phyloP scores from a whole-genome alignment of 2,888 invertebrate genomes.

The Cephus rjabovi region DNA sequence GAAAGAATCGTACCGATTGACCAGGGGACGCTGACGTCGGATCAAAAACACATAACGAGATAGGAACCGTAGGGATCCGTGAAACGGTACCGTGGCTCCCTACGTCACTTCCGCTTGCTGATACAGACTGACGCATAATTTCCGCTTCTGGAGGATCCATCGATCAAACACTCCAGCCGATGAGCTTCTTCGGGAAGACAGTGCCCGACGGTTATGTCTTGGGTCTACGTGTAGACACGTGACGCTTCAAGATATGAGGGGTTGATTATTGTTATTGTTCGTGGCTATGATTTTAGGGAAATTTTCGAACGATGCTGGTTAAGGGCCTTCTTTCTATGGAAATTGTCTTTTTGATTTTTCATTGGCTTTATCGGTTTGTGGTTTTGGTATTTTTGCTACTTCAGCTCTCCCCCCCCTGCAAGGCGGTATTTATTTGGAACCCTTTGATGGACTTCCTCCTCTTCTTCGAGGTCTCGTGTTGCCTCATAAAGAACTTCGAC shows the following conservation, averaged over 20 bases:
- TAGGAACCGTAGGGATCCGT: not conserved
- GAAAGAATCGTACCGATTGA: not conserved
- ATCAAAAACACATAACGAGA: not conserved
- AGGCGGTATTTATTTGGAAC: constrained; percentile 58
- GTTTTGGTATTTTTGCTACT: too few relatives aligned
- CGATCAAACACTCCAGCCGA: constrained; percentile 62
- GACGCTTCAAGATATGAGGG: too few relatives aligned
- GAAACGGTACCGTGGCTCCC: constrained; percentile 27
- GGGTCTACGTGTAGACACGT: too few relatives aligned
- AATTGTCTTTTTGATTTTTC: too few relatives aligned
- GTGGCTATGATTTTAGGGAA: too few relatives aligned
- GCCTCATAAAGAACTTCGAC: constrained; percentile 57
- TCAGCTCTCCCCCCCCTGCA: too few relatives aligned
- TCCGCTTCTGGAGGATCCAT: constrained; percentile 63
- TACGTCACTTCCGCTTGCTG: constrained; percentile 56
- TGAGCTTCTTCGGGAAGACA: constrained; percentile 27
- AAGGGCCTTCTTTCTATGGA: too few relatives aligned
- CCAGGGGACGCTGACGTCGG: not conserved
- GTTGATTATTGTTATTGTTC: too few relatives aligned
- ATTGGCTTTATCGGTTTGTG: too few relatives aligned
- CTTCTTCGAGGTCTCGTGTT: constrained; percentile 49
- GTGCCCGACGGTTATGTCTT: too few relatives aligned
- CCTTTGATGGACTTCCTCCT: constrained; percentile 61
- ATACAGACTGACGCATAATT: constrained; percentile 67
- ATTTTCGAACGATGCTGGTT: too few relatives aligned